Conservation (phyloP, 2,797 vertebrate genomes). For the Heliangelus exortis region DNA sequence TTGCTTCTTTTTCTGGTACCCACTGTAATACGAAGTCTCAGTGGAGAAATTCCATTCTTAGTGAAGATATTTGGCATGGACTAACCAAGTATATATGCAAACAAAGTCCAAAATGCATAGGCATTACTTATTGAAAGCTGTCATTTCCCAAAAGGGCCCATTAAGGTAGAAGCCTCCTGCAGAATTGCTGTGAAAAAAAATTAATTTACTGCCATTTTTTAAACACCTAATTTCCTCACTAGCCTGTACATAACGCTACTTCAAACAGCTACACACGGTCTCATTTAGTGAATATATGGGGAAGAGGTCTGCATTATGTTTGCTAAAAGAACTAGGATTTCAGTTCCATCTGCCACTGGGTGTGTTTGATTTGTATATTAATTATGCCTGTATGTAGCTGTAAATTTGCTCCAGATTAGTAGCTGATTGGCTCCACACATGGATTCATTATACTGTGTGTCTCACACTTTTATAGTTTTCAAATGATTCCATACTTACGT, state of each 20-base stretch:
- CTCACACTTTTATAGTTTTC: constrained; percentile 12
- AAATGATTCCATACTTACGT: background rate
- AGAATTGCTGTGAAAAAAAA: background rate
- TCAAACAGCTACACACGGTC: constrained; percentile 60
- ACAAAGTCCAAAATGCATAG: constrained; percentile 8
- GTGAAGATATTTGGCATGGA: background rate
- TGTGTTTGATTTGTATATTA: constrained; percentile 68
- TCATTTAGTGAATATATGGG: constrained; percentile 52
- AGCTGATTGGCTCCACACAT: constrained; percentile 3
- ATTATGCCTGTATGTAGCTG: constrained; percentile 66
- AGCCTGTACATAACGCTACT: constrained; percentile 32
- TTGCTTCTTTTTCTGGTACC: background rate
- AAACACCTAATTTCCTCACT: constrained; percentile 23
- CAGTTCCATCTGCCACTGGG: constrained; percentile 40
- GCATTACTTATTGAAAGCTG: background rate
- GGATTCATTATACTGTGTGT: background rate
- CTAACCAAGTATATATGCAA: background rate
- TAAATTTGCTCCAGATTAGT: constrained; percentile 67
- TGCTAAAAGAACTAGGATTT: constrained; percentile 41
- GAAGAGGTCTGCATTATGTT: constrained; percentile 43
- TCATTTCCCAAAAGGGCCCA: background rate
- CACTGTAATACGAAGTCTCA: background rate
- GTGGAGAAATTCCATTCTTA: background rate
- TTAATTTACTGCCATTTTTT: constrained; percentile 31
- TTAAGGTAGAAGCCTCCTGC: background rate